Conservation (phyloP, 2,888 invertebrate species). For the Agrotis puta region DNA sequence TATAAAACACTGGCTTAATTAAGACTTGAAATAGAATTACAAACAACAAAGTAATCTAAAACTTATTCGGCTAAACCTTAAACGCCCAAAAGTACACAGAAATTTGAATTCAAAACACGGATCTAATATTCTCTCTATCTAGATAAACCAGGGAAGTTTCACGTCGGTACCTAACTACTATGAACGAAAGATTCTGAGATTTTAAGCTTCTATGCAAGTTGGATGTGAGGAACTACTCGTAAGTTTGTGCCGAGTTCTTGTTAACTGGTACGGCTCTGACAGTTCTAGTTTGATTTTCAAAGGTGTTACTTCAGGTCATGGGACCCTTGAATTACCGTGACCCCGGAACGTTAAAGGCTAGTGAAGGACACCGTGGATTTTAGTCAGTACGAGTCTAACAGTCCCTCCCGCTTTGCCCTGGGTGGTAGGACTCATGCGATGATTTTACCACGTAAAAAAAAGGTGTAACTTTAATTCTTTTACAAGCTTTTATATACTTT, state of each 20-base stretch:
- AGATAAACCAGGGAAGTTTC: slow-evolving; percentile 35
- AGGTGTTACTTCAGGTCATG: slow-evolving; percentile 3
- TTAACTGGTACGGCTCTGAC: slow-evolving; percentile 12
- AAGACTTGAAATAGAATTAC: not conserved
- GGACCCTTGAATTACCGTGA: too few relatives aligned
- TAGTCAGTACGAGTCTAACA: too few relatives aligned
- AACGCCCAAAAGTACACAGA: not conserved
- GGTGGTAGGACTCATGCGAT: too few relatives aligned
- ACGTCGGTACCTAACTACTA: slow-evolving; percentile 28
- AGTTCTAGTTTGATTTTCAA: slow-evolving; percentile 12
- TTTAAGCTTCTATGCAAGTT: slow-evolving; percentile 46
- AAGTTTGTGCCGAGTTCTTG: slow-evolving; percentile 33
- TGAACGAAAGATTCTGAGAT: slow-evolving; percentile 10
- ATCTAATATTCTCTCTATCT: slow-evolving; percentile 39
- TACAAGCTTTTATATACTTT: too few relatives aligned
- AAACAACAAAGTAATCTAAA: not conserved
- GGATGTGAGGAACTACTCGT: slow-evolving; percentile 10
- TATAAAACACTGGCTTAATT: not conserved
- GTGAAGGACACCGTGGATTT: too few relatives aligned
- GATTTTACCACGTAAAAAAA: too few relatives aligned
- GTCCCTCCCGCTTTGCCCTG: too few relatives aligned
- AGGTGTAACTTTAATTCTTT: too few relatives aligned
- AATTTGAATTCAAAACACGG: slow-evolving; percentile 23
- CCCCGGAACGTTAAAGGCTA: too few relatives aligned
- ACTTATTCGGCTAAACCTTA: not conserved